Evolutionary conservation across 2,888 invertebrate genomes (phyloP).

Genomic region (Eristalis tenax): DNA sequence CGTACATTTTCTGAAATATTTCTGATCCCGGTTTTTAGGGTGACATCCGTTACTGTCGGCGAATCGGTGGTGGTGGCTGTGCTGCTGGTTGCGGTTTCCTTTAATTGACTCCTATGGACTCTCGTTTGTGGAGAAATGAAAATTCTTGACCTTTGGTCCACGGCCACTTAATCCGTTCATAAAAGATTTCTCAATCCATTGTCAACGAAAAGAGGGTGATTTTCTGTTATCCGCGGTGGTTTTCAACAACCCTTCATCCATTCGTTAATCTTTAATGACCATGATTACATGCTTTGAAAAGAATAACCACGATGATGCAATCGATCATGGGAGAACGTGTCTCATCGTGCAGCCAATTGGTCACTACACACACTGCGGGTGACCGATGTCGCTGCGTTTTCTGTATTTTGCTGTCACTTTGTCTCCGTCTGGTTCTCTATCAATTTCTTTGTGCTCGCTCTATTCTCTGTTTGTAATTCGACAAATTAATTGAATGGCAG

Average conservation of each 20-base stretch:
- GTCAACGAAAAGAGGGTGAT: slow-evolving; percentile 12
- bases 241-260: background rate
- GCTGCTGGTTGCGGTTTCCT: slow-evolving; percentile 38
- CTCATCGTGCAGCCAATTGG: slow-evolving; percentile 58
- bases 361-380: slow-evolving; percentile 10
- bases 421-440: slow-evolving; percentile 40
- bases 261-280: slow-evolving; percentile 20
- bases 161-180: slow-evolving; percentile 58
- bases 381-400: background rate
- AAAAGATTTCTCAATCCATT: slow-evolving; percentile 61
- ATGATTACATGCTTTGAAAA: slow-evolving; percentile 33
- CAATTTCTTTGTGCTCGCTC: slow-evolving; percentile 29
- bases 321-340: slow-evolving; percentile 56
- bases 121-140: slow-evolving; percentile 22
- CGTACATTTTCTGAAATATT: slow-evolving; percentile 15
- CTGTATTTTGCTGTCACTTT: slow-evolving; percentile 16
- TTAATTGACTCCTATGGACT: slow-evolving; percentile 38
- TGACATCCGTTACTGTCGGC: slow-evolving; percentile 38
- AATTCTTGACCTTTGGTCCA: slow-evolving; percentile 57
- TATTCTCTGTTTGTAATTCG: slow-evolving; percentile 32
- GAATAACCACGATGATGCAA: slow-evolving; percentile 58
- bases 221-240: background rate
- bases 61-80: too few species aligned
- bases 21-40: slow-evolving; percentile 18
- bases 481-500: slow-evolving; percentile 46